A percentile compares a stretch with the other conserved stretches of the same genome.
These are phyloP conservation scores for Erythrolamprus reginae DNA, from an alignment of 2,113 vertebrate species.

Conservation along the genomic window DNA sequence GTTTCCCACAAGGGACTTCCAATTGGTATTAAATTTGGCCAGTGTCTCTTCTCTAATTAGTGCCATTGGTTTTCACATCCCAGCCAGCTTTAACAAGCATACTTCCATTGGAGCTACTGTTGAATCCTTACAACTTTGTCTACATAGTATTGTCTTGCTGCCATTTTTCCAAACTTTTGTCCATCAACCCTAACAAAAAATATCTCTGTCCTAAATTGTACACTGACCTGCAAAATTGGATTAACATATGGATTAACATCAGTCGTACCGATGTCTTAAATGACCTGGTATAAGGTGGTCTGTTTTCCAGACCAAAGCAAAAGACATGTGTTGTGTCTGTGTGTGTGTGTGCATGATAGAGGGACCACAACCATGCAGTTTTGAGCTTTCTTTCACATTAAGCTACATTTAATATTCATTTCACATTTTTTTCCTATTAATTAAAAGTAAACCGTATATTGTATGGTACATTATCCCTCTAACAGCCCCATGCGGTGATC, in stretches of 20 bases:
- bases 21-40: background rate
- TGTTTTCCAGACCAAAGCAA: constrained; percentile 62
- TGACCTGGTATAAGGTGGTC: constrained; percentile 4
- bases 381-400: constrained; percentile 85
- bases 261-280: background rate
- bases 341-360: constrained; percentile 9
- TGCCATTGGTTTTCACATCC: background rate
- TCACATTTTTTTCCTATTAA: constrained; percentile 96
- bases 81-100: background rate
- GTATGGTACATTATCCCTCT: constrained; percentile 99
- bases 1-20: background rate
- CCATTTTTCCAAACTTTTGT: background rate
- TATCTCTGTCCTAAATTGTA: background rate
- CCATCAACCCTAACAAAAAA: background rate
- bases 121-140: background rate
- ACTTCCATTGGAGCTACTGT: background rate
- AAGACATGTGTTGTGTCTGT: constrained; percentile 13
- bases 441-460: constrained; percentile 99
- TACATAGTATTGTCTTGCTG: background rate
- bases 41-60: background rate
- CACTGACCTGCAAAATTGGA: background rate
- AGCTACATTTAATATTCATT: constrained; percentile 97
- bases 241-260: background rate
- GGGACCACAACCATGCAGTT: constrained; percentile 68
- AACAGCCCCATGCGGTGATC: constrained; percentile 99